Evolutionary conservation across 2,113 vertebrate species (phyloP), one percentile per base, ranked within the genome.

Genomic region (Gambusia affinis): DNA sequence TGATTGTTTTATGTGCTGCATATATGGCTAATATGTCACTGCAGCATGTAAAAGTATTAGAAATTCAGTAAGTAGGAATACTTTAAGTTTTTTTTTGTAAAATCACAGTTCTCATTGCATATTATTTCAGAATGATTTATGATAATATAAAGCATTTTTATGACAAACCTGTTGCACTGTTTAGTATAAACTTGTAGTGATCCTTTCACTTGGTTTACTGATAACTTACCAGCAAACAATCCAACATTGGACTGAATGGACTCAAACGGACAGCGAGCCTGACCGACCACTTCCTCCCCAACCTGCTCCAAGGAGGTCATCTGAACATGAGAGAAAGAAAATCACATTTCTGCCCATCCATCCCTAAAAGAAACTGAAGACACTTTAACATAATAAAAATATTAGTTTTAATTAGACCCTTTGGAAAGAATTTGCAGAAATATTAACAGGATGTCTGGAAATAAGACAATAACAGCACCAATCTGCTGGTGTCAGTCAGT

Each of bases 201-300:
- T 12, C 37, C 24, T 14, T 10, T 67, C 6, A 15, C 35, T 28
- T 12, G 5, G 44, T 42, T 64, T 3, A 42, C 51, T 33, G 37
- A 15, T 0, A 10, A 76, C 93, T 85, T 83, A 97, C 97, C 96
- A n/a, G 96, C 95, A 22, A 97, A 97, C 57, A 97, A 77, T 5
- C 95, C 97, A 0, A 96, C 94, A 2, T 95, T 95, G 92, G 96
- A 95, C 90, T 98, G 97, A 61, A 92, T 93, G 1, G 97, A 94
- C 57, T 97, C 96, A 1, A 97, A 98, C n/a, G 97, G 97, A 81
- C 97, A 97, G 0, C 96, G 94, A 0, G 97, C 97, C 84, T 97
- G 96, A 30, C 97, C 97, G 0, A 94, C 93, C 70, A 97, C 62
- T n/a, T 97, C 97, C 37, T 95, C 95, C 0, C 96, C 96, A 4